Evolutionary conservation across 2,113 vertebrate genomes (phyloP).

Genomic region (Nycticorax nycticorax): DNA sequence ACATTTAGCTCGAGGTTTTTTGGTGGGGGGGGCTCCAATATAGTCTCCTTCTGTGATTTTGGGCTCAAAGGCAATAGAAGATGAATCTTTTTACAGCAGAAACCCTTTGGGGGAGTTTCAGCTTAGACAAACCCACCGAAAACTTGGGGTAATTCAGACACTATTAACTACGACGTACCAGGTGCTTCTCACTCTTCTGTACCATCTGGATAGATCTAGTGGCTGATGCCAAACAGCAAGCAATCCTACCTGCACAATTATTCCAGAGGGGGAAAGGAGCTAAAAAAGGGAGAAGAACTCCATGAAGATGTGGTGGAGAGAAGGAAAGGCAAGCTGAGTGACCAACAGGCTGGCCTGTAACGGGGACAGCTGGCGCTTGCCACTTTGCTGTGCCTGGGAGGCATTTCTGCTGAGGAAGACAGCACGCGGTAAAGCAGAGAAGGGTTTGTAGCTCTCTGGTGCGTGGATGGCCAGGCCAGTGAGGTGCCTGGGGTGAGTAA

Average conservation of each 20-base stretch:
- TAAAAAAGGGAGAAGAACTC: neutral
- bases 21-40: accelerated
- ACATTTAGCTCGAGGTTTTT: neutral
- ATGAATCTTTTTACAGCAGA: neutral
- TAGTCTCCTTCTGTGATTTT: neutral
- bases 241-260: neutral
- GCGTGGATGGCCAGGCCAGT: neutral
- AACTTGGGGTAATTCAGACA: neutral
- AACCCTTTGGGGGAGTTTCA: neutral
- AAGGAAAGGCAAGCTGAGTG: neutral
- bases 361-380: no score
- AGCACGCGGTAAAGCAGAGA: accelerated
- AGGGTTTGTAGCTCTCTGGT: neutral
- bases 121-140: neutral
- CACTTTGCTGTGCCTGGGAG: neutral
- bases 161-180: neutral
- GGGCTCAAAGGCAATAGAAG: neutral
- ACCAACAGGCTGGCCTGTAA: neutral
- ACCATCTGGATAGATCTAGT: no score
- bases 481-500: neutral
- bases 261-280: neutral
- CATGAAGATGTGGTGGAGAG: neutral
- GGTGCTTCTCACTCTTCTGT: neutral
- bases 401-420: neutral
- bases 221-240: neutral